These are phyloP conservation scores for Gonioctena quinquepunctata DNA, from an alignment of 1,140 invertebrate genomes.

Conservation along the genomic window DNA sequence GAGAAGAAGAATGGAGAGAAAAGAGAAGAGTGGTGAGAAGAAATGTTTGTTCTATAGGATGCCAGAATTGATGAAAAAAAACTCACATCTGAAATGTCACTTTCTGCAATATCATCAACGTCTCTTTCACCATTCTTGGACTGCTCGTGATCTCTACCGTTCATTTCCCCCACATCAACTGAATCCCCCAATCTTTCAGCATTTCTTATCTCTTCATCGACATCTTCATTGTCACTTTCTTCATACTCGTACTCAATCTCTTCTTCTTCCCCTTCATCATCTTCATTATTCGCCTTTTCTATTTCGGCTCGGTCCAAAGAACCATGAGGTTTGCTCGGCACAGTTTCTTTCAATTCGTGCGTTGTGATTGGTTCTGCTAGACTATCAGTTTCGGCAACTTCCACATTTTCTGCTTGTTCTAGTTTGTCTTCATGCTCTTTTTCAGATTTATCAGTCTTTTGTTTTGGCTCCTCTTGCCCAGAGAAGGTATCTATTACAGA, in stretches of 20 bases:
- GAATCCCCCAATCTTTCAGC: slow-evolving; percentile 19
- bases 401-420: neutral
- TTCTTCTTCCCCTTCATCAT: slow-evolving; percentile 33
- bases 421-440: too few relatives aligned
- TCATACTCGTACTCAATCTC: slow-evolving; percentile 26
- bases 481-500: too few relatives aligned
- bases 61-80: too few relatives aligned
- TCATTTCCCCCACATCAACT: neutral
- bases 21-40: too few relatives aligned
- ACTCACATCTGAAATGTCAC: neutral
- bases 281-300: slow-evolving; percentile 18
- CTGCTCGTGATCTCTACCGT: neutral
- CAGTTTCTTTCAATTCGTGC: too few relatives aligned
- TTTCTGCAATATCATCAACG: neutral
- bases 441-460: too few relatives aligned
- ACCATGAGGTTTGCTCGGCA: neutral
- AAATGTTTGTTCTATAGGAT: too few relatives aligned
- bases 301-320: too few relatives aligned
- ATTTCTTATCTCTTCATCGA: slow-evolving; percentile 33
- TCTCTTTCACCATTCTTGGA: neutral
- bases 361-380: neutral
- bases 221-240: slow-evolving; percentile 32
- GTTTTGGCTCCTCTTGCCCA: too few relatives aligned
- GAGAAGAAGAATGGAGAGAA: too few relatives aligned
- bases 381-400: neutral